Conservation (phyloP, 1,140 invertebrate genomes). For the Macrocentrus cingulum region DNA sequence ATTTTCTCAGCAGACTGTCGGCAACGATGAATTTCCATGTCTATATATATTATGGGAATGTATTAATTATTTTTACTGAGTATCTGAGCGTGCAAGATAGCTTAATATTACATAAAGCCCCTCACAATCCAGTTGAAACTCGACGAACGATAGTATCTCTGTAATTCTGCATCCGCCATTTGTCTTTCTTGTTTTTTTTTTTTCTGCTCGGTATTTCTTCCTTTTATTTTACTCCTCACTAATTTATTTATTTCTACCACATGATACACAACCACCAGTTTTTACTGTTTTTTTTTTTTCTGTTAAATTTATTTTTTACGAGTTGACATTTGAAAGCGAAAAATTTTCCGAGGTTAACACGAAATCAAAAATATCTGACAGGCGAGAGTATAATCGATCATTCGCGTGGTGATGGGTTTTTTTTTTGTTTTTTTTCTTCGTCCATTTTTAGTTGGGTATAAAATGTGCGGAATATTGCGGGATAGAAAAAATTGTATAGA, state of each 20-base stretch:
- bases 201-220: constrained; percentile 3
- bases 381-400: constrained; percentile 8
- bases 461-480: too few relatives aligned
- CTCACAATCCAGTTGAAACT: constrained; percentile 34
- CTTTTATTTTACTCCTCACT: not conserved
- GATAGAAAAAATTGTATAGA: constrained; percentile 1
- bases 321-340: not conserved
- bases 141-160: constrained; percentile 35
- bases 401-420: too few relatives aligned
- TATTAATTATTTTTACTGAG: not conserved
- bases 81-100: not conserved
- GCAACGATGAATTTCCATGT: constrained; percentile 38
- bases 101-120: constrained; percentile 11
- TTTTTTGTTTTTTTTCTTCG: too few relatives aligned
- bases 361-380: constrained; percentile 17
- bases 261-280: too few relatives aligned
- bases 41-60: constrained; percentile 30
- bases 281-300: not conserved
- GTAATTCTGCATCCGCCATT: constrained; percentile 35
- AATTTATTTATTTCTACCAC: not conserved
- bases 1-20: constrained; percentile 37
- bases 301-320: not conserved
- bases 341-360: constrained; percentile 1
- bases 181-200: constrained; percentile 26
- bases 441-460: too few relatives aligned